Evolutionary conservation across 2,113 vertebrate genomes (phyloP), one percentile per base, ranked within the genome.

Genomic region (Microcebus jonahi): DNA sequence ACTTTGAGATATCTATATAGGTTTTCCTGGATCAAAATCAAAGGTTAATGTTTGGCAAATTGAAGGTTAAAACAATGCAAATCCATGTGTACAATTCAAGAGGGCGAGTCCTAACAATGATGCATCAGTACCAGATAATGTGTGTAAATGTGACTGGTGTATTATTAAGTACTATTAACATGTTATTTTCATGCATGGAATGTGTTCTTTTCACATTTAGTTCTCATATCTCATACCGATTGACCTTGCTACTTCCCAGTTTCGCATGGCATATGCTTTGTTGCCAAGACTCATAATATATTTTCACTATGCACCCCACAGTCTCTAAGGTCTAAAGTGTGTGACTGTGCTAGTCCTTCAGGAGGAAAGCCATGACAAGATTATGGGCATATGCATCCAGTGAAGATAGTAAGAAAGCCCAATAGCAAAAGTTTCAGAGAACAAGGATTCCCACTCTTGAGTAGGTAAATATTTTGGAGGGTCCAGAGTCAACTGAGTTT

Each of bases 21-120:
- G 18, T 63, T 94, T 97, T 89, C 1, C 42, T 77, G n/a, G 57
- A 21, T 76, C n/a, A 95, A 93, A 89, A 65, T 91, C 84, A 85
- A 55, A 96, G 45, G 50, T 92, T 95, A 91, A 63, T 88, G 55
- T 79, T 80, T 79, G 27, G 68, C 59, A n/a, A 83, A 53, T 48
- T 88, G 71, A 95, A 89, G 18, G 5, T 81, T 29, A 96, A 45
- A 89, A 88, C 27, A 95, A 91, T 57, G 59, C 23, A 84, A 89
- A 65, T 71, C 39, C 50, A 89, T 4, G 2, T 73, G 25, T 68
- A 92, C n/a, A 92, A 79, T 80, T 94, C 68, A 92, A 65, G 75
- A 71, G 21, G 50, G 14, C 10, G 86, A 91, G 18, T 95, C 48
- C 65, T 88, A 83, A 73, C 39, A 95, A 57, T 29, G 45, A 42